Conservation (phyloP, 2,113 vertebrate genomes). For the Microcebus murinus region DNA sequence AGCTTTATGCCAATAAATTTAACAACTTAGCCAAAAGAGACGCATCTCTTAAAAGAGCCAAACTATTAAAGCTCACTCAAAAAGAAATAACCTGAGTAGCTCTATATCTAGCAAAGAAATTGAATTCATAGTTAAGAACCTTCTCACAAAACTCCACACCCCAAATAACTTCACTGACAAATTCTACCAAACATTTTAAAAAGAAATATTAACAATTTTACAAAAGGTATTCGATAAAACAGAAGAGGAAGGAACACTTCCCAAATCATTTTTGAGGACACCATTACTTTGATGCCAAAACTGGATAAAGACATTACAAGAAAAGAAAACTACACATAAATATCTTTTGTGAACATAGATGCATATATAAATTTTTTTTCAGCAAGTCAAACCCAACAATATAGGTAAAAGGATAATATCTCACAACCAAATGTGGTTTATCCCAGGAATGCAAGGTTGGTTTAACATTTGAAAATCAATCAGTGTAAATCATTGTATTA, state of each 20-base stretch:
- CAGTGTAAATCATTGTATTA: not conserved
- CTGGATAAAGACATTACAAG: not conserved
- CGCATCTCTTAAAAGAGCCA: not conserved
- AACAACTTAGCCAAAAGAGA: not conserved
- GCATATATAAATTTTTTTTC: not conserved
- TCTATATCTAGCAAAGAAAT: not conserved
- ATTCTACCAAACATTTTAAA: not conserved
- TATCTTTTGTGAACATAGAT: not conserved
- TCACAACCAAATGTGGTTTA: not conserved
- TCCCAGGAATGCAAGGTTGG: not conserved
- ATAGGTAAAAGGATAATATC: not conserved
- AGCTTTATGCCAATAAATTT: not conserved
- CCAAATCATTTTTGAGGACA: not conserved
- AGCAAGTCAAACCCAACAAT: not conserved
- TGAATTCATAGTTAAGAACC: not conserved
- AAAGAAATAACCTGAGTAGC: not conserved
- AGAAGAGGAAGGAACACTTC: not conserved
- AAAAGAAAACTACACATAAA: not conserved
- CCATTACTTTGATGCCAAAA: not conserved
- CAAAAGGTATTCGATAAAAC: not conserved
- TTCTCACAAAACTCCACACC: not conserved
- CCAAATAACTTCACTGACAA: not conserved
- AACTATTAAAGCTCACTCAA: not conserved
- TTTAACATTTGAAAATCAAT: slow-evolving; percentile 12
- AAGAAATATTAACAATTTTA: not conserved